Percentiles rank a stretch among this genome's conserved stretches.
Evolutionary conservation across 2,113 vertebrate genomes (phyloP).

Genomic region (Otus sunia): DNA sequence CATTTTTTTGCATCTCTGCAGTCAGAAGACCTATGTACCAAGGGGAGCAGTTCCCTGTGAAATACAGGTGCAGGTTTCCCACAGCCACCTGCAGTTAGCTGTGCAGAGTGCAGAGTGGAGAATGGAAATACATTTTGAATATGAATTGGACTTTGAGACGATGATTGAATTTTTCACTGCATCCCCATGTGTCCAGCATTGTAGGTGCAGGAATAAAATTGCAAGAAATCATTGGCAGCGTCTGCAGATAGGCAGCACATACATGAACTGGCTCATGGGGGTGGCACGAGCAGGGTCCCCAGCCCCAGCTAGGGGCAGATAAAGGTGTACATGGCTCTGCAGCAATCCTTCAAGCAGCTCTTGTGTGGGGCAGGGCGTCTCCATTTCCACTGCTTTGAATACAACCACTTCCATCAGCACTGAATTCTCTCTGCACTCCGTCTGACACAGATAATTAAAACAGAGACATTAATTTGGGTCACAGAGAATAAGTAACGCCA

Average conservation of each 20-base stretch:
- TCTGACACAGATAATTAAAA: background rate
- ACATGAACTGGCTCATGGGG: accelerated
- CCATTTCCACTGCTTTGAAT: background rate
- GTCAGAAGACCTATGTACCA: background rate
- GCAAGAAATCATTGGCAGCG: background rate
- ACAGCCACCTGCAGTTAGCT: background rate
- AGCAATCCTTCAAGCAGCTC: background rate
- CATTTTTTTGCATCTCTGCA: background rate
- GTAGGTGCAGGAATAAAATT: background rate
- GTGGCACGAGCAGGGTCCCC: background rate
- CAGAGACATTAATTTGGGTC: background rate
- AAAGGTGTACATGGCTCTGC: background rate
- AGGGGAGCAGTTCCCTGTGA: background rate
- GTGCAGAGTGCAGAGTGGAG: background rate
- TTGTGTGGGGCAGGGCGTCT: background rate
- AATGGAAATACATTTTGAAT: background rate
- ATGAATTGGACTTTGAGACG: background rate
- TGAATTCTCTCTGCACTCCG: background rate
- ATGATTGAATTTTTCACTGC: background rate
- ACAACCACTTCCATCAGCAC: background rate
- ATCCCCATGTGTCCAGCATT: background rate
- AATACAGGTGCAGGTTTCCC: background rate
- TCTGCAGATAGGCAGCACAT: background rate
- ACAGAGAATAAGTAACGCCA: background rate
- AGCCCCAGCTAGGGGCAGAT: background rate